Evolutionary conservation across 2,888 invertebrate genomes (phyloP), one percentile per base, ranked within the genome.

Genomic region (Drosophila merina): DNA sequence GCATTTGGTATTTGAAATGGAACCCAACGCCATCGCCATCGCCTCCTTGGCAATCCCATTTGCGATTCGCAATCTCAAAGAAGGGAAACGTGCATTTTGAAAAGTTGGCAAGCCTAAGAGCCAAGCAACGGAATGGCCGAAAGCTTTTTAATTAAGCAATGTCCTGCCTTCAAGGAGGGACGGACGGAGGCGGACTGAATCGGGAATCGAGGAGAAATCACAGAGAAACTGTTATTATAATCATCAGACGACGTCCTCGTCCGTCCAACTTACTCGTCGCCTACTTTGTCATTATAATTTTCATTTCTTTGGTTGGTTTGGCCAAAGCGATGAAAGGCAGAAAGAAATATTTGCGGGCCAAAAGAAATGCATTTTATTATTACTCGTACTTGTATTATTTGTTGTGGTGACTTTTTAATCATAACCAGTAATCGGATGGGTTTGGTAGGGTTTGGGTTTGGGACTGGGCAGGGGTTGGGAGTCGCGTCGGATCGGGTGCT

Each of bases 161-260:
- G 76, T 56, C 79, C 83, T 68, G 57, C 72, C 63, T 75, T 72
- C 64, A 76, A 86, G 71, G 72, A 49, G 31, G 58, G 47, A n/a
- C n/a, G n/a, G n/a, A n/a, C n/a, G n/a, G n/a, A n/a, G 58, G 47
- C 67, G 68, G 67, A 54, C 52, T 47, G 56, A 58, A 72, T 76
- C 63, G 63, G 63, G 74, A 68, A 77, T 75, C 74, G 63, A 74
- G 79, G 57, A 70, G 71, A 68, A 86, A 76, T 88, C 70, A 72
- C 52, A 88, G 64, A 63, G n/a, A 79, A 83, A 88, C 86, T 75
- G 70, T 88, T 88, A 88, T 88, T 88, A 86, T 69, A 83, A 86
- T 86, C 76, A 81, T 66, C 74, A 14, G 40, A 1, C 14, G 40
- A 8, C 52, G 28, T 14, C 52, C 25, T 40, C 44, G 26, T 14